Base-by-base conservation (phyloP, 2,888 invertebrate genomes). In the Noctua fimbriata region DNA sequence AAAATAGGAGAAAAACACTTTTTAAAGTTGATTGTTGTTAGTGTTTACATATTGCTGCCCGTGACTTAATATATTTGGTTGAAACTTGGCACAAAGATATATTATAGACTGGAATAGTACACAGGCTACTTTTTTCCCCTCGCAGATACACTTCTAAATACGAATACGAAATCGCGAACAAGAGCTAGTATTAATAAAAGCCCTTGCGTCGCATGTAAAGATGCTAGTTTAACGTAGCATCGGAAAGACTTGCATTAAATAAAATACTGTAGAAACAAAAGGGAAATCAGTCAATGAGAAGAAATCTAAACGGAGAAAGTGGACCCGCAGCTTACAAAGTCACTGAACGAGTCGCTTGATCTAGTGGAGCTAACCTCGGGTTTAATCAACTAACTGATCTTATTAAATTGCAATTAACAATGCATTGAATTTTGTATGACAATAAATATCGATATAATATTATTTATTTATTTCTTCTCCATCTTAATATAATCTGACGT, bases 281-380 rank as follows among this genome's bases (percentile, higher is more conserved):
- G 79, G 85, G 89, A 87, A 88, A 88, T 76, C 86, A 21, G 63
- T 66, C 36, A 69, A 76, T 75, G 70, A 44, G 76, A 79, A 70
- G 77, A 72, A 72, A 78, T 83, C 75, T 79, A 79, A 88, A 69
- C 75, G 73, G 88, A 76, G 88, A 88, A 88, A 89, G 88, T 79
- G 74, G 65, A 79, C 67, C 74, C 52, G 32, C 85, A 69, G 78
- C 82, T 79, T 83, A 83, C 74, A 65, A 81, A 88, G 88, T 82
- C 69, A 82, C 82, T 75, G 63, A 80, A 78, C 88, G 74, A 81
- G 89, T 84, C 66, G 44, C 66, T 77, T 76, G 69, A 76, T 81
- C 71, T 77, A 79, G 10, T 52, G 70, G 67, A 32, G 60, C 49
- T 75, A 73, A 83, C 74, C 58, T 69, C 32, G 12, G 2, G 69